Evolutionary conservation across 92 coral and sea anemone species (phyloP).

Genomic region (Blastomussa wellsi): DNA sequence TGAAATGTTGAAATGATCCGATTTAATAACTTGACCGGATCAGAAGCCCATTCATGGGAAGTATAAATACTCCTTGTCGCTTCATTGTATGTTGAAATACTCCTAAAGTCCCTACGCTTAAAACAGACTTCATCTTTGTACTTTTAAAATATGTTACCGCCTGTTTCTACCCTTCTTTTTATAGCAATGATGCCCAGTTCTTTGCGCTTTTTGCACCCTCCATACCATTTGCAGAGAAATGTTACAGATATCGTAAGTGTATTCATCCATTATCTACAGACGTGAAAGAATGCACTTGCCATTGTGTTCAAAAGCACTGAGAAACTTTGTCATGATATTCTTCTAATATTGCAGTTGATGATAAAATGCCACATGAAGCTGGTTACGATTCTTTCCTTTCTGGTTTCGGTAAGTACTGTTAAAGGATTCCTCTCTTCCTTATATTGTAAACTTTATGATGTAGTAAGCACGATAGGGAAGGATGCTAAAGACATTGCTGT

Average conservation of each 20-base stretch:
- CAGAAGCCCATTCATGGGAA: no score
- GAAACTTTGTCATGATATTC: not conserved
- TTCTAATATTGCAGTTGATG: constrained; percentile 54
- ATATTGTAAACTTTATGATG: not conserved
- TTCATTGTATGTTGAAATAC: no score
- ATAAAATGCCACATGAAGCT: constrained; percentile 81
- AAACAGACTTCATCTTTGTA: no score
- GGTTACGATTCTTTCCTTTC: constrained; percentile 93
- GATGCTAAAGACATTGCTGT: not conserved
- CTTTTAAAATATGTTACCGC: no score
- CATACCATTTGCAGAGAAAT: constrained; percentile 63
- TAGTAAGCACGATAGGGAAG: no score
- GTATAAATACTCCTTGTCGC: no score
- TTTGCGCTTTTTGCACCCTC: constrained; percentile 81
- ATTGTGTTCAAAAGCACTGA: not conserved
- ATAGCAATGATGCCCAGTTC: constrained; percentile 78
- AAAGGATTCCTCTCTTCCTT: not conserved
- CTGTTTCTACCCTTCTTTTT: not conserved
- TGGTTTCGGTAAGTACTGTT: constrained; percentile 76
- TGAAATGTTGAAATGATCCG: no score
- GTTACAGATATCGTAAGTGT: constrained; percentile 81
- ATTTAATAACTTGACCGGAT: no score
- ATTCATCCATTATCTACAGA: not conserved
- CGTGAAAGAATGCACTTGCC: not conserved
- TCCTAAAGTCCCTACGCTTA: no score